Evolutionary conservation across 2,888 invertebrate genomes (phyloP).

Genomic region (Autographa pulchrina): DNA sequence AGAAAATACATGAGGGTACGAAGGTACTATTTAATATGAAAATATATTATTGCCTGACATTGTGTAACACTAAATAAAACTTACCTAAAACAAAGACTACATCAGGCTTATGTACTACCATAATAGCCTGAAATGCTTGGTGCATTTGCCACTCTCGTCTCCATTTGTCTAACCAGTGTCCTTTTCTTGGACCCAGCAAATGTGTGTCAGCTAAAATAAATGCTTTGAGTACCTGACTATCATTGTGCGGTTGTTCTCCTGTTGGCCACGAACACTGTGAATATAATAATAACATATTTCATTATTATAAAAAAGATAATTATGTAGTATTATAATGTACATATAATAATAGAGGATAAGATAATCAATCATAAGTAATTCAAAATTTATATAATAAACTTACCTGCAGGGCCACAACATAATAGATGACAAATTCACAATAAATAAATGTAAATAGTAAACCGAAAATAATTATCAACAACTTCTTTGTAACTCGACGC

Average conservation of each 20-base stretch:
- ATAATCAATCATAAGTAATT: background rate
- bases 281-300: background rate
- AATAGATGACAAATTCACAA: conserved; percentile 82
- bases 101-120: conserved; percentile 94
- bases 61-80: background rate
- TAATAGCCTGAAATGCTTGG: conserved; percentile 95
- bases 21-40: no score
- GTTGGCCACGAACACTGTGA: conserved; percentile 93
- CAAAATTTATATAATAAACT: conserved; percentile 29
- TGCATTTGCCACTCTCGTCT: conserved; percentile 99
- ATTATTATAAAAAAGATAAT: background rate
- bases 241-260: conserved; percentile 67
- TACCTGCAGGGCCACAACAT: conserved; percentile 78
- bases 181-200: conserved; percentile 94
- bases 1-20: no score
- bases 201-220: conserved; percentile 98
- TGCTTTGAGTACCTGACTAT: conserved; percentile 89
- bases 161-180: conserved; percentile 99
- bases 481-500: conserved; percentile 74
- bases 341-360: background rate
- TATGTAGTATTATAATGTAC: no score
- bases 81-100: conserved; percentile 96
- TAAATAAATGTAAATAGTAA: conserved; percentile 71
- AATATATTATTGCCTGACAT: background rate
- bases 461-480: conserved; percentile 68